Evolutionary conservation across 2,888 invertebrate species (phyloP).

Genomic region (Parnassius mnemosyne): DNA sequence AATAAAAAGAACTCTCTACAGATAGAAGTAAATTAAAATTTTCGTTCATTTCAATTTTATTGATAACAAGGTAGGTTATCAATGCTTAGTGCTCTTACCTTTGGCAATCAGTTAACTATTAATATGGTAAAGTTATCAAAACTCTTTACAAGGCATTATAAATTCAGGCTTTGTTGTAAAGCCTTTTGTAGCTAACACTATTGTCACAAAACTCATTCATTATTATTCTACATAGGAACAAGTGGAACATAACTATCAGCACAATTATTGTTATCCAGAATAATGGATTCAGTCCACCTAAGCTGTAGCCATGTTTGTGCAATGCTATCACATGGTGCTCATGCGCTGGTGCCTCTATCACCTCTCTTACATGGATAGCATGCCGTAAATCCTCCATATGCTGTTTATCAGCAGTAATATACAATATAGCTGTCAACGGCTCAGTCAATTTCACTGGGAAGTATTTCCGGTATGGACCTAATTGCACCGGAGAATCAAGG

Average conservation of each 20-base stretch:
- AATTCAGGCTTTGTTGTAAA: constrained; percentile 85
- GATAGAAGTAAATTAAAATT: too few relatives aligned
- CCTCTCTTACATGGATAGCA: constrained; percentile 93
- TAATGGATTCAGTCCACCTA: constrained; percentile 93
- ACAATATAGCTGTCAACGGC: constrained; percentile 93
- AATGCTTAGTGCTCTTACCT: background rate
- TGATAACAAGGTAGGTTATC: too few relatives aligned
- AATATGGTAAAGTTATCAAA: constrained; percentile 2
- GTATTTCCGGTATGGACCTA: constrained; percentile 83
- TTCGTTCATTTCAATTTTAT: too few relatives aligned
- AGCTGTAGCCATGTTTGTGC: constrained; percentile 93
- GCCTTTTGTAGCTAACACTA: constrained; percentile 83
- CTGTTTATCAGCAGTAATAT: constrained; percentile 92
- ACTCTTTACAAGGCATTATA: constrained; percentile 3
- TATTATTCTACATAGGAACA: constrained; percentile 95
- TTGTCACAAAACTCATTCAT: constrained; percentile 93
- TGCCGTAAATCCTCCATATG: constrained; percentile 95
- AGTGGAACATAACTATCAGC: constrained; percentile 93
- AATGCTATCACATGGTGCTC: constrained; percentile 94
- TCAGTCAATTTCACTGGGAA: constrained; percentile 95
- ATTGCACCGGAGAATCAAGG: constrained; percentile 89
- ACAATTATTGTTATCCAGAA: constrained; percentile 96
- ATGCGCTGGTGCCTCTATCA: constrained; percentile 93
- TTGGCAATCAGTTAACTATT: constrained; percentile 2
- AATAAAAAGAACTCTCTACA: too few relatives aligned